Evolutionary conservation across 2,888 invertebrate species (phyloP).

Genomic region (Parnassius smintheus): DNA sequence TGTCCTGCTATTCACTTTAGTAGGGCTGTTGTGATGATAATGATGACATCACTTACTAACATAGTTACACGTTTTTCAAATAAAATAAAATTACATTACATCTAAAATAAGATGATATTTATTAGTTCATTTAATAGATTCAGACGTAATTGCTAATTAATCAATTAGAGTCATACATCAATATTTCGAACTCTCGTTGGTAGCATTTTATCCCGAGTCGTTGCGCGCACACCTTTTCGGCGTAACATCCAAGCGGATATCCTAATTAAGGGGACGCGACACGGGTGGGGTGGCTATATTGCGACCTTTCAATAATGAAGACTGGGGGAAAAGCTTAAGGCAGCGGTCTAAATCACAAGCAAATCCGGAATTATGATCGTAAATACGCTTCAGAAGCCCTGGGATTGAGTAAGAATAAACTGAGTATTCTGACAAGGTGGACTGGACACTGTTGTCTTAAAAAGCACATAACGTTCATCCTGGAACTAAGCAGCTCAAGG

Average conservation of each 20-base stretch:
- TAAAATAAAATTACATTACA: no score
- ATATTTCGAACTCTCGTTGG: slow-evolving; percentile 36
- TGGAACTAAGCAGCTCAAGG: no score
- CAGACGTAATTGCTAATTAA: neutral
- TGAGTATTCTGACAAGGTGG: no score
- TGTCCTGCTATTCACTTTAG: no score
- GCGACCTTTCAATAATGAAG: slow-evolving; percentile 78
- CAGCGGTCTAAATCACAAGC: slow-evolving; percentile 29
- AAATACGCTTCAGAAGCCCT: neutral
- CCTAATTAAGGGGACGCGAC: slow-evolving; percentile 73
- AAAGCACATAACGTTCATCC: no score
- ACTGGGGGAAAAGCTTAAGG: slow-evolving; percentile 52
- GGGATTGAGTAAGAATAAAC: no score
- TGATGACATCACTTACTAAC: no score
- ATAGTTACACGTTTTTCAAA: no score
- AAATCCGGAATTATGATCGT: neutral
- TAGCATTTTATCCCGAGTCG: slow-evolving; percentile 42
- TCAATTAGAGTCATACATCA: slow-evolving; percentile 2
- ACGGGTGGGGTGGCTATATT: slow-evolving; percentile 62
- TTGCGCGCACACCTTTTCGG: slow-evolving; percentile 65
- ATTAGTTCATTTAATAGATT: no score
- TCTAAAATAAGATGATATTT: no score
- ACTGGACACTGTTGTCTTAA: no score
- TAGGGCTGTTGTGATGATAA: no score
- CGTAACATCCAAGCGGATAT: slow-evolving; percentile 74